A percentile compares a stretch with the other conserved stretches of the same genome.
These are phyloP conservation scores for Gymnocephalus cernua DNA, from an alignment of 2,113 vertebrate species.

Conservation along the genomic window DNA sequence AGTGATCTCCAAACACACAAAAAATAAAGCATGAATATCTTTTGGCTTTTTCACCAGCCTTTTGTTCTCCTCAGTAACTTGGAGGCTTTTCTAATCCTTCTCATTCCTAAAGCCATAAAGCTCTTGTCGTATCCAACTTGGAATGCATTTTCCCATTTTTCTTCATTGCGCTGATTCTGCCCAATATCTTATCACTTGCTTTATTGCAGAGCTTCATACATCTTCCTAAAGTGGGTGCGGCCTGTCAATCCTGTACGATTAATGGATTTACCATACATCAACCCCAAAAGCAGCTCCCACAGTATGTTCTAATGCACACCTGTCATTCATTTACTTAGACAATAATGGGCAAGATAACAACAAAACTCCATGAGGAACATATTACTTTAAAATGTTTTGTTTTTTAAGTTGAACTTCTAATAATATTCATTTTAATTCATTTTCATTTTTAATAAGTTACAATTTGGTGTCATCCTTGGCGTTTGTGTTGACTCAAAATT, in stretches of 20 bases:
- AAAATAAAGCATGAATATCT: conserved; percentile 62
- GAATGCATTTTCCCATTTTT: conserved; percentile 44
- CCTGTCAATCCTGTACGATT: background rate
- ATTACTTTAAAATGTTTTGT: background rate
- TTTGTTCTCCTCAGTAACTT: conserved; percentile 29
- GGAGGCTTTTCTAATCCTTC: conserved; percentile 29
- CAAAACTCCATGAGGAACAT: background rate
- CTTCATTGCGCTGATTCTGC: conserved; percentile 38
- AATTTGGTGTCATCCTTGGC: no score
- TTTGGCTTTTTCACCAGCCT: conserved; percentile 30
- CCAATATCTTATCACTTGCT: conserved; percentile 19
- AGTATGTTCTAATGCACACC: conserved; percentile 23
- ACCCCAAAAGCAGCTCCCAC: conserved; percentile 14
- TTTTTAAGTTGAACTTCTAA: background rate
- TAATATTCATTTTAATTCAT: background rate
- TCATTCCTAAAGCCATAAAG: conserved; percentile 19
- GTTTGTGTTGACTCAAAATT: background rate
- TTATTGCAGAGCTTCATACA: conserved; percentile 27
- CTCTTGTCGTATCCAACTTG: conserved; percentile 37
- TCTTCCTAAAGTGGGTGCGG: conserved; percentile 29
- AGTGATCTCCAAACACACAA: conserved; percentile 44
- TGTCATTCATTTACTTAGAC: conserved; percentile 14
- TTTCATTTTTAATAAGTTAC: background rate
- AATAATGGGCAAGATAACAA: background rate
- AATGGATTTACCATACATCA: conserved; percentile 24